Evolutionary conservation across 1,140 invertebrate genomes (phyloP).

Genomic region (Penaeus chinensis): DNA sequence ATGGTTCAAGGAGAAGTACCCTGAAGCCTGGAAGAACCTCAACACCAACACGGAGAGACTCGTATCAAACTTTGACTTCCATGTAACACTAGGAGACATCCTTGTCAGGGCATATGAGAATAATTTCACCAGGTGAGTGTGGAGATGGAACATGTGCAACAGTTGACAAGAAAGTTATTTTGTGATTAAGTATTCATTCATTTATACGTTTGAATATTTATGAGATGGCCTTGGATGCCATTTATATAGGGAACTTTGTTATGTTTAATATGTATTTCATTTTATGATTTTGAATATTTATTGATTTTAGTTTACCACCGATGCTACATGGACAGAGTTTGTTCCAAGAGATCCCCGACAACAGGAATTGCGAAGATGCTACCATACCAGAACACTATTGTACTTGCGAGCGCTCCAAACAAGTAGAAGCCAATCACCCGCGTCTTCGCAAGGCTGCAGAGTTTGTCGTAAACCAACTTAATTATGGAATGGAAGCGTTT

Average conservation of each 20-base stretch:
- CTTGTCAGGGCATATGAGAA: background rate
- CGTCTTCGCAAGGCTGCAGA: background rate
- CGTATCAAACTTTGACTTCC: conserved; percentile 70
- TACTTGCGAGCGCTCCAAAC: background rate
- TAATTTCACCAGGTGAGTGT: too few species aligned
- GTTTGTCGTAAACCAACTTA: background rate
- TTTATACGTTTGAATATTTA: too few species aligned
- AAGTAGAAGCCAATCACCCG: background rate
- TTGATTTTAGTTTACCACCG: too few species aligned
- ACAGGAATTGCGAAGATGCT: background rate
- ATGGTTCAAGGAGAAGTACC: conserved; percentile 76
- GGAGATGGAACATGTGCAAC: too few species aligned
- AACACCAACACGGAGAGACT: conserved; percentile 73
- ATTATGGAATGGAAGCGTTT: background rate
- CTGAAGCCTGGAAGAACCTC: conserved; percentile 76
- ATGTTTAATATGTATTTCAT: too few species aligned
- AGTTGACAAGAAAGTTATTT: too few species aligned
- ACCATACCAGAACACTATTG: conserved; percentile 1
- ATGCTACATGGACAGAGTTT: background rate
- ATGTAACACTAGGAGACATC: conserved; percentile 67
- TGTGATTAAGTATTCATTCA: too few species aligned
- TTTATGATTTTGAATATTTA: too few species aligned
- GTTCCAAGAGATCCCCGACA: background rate
- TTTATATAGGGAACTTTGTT: too few species aligned
- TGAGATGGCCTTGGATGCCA: too few species aligned